These are phyloP conservation scores for Spinibarbus caldwelli DNA, from an alignment of 2,797 vertebrate species.

Conservation along the genomic window DNA sequence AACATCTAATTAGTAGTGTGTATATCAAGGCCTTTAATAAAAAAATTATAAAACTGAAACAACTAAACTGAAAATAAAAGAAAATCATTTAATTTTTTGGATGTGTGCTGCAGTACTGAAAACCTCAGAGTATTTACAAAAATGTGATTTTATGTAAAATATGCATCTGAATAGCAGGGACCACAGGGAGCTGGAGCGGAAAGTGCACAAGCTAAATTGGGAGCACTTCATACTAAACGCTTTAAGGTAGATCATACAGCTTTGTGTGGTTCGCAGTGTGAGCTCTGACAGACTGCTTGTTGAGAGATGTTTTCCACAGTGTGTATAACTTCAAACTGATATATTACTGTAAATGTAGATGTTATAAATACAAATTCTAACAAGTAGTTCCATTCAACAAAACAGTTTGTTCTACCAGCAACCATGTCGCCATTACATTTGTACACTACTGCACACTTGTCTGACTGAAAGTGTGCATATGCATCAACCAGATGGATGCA, in stretches of 20 bases:
- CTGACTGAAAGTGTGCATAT: background rate
- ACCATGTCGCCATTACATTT: background rate
- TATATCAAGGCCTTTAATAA: background rate
- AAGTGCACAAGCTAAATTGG: background rate
- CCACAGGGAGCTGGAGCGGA: background rate
- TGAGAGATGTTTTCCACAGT: slow-evolving; percentile 7
- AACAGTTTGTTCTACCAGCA: background rate
- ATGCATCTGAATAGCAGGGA: background rate
- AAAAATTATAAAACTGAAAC: background rate
- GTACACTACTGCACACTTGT: background rate
- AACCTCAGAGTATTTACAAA: background rate
- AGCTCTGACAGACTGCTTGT: background rate
- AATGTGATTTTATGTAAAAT: background rate
- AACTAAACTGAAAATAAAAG: background rate
- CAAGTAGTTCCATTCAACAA: background rate
- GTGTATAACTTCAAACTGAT: background rate
- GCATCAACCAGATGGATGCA: background rate
- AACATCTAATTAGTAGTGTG: background rate
- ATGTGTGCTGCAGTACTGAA: background rate
- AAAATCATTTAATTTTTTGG: background rate
- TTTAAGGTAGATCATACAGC: background rate
- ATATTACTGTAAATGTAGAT: background rate
- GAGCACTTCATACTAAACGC: background rate
- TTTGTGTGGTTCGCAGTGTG: background rate
- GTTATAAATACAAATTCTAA: background rate